Base-by-base conservation (phyloP, 2,797 vertebrate species). In the Aldrovandia affinis region DNA sequence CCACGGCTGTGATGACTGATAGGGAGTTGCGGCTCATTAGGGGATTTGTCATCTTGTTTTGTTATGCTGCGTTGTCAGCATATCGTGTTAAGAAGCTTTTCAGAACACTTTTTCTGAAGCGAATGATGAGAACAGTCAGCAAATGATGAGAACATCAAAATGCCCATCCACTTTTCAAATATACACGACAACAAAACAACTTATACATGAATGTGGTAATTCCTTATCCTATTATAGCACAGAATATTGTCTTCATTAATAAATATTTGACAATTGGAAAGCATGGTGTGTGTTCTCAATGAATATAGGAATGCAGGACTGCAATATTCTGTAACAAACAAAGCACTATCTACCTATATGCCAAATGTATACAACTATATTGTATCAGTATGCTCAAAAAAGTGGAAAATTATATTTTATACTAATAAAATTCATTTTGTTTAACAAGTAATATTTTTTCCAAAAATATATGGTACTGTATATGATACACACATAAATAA, bases 1-100 rank as follows among this genome's bases (percentile, higher is more conserved):
- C 28, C 10, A 20, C 28, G 10, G 50, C 52, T 80, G 52, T 59
- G 50, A 80, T 80, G 79, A 80, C 52, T 80, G 79, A 80, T 80
- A 59, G 54, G 52, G 50, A 80, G 54, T 55, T 59, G 30, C 30
- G 39, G 30, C 22, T 39, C 54, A 59, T 39, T 80, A 59, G 52
- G 25, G 42, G 25, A 55, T 55, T 57, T 80, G 28, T 57, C 79
- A 36, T 22, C 54, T 25, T 57, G 33, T 59, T 80, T 36, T 25
- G 18, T 33, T 42, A 80, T 39, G 36, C 79, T 55, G 54, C 54
- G 39, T 20, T 36, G 52, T 59, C 70, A 75, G 70, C 36, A 75
- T 44, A 75, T 70, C 65, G 12, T 9, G 15, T 47, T 75, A 75
- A 75, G 39, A 25, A 44, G 70, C 39, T 75, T 75, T 42, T 75